A percentile compares a stretch with the other conserved stretches of the same genome.
These are phyloP conservation scores for Diadema setosum DNA, from an alignment of 35 echinoderm and acorn worm genomes.

Conservation along the genomic window DNA sequence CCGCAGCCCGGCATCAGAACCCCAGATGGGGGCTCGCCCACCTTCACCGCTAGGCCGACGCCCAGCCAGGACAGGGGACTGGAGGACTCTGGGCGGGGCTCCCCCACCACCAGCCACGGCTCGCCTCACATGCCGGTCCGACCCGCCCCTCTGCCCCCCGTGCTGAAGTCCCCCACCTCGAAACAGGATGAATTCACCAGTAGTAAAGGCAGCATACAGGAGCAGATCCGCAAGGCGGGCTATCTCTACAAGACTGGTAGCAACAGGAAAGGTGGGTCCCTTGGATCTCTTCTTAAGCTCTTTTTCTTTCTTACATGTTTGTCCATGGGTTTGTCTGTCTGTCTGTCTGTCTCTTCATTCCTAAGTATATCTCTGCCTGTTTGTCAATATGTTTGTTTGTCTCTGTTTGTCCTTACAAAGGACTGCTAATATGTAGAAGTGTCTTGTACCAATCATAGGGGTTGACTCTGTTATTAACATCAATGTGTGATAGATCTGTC, in stretches of 20 bases:
- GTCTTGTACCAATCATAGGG: no score
- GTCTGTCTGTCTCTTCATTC: no score
- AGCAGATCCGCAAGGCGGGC: conserved; percentile 42
- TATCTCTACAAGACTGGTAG: conserved; percentile 75
- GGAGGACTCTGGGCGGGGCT: neutral
- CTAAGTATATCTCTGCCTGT: no score
- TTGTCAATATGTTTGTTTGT: no score
- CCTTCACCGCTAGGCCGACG: neutral
- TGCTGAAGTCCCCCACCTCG: neutral
- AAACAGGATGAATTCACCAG: neutral
- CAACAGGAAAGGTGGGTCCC: conserved; percentile 63
- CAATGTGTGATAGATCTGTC: no score
- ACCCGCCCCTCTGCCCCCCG: neutral
- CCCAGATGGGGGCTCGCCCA: neutral
- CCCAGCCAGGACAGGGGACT: neutral
- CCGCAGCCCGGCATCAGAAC: neutral
- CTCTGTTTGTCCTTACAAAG: no score
- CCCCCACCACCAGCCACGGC: neutral
- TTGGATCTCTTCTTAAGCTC: no score
- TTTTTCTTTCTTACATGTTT: no score
- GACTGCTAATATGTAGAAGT: no score
- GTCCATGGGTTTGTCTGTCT: no score
- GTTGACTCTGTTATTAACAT: no score
- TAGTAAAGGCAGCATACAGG: conserved; percentile 40
- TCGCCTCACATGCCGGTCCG: neutral